A percentile compares a stretch with the other conserved stretches of the same genome.
Conservation (phyloP, 1,140 invertebrate genomes). For the Micrasema longulum region DNA sequence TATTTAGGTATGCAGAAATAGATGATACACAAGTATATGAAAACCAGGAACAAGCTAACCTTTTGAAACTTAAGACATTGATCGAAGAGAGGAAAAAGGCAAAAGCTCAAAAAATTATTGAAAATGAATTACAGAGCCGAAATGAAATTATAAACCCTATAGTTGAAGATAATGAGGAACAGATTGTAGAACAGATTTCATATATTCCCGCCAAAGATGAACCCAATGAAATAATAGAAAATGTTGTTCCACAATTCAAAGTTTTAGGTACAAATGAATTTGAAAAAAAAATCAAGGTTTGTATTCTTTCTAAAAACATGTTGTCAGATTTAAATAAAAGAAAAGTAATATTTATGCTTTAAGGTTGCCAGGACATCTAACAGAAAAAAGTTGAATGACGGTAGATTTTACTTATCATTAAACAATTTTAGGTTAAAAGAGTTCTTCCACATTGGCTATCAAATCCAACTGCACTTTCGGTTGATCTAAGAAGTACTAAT, state of each 20-base stretch:
- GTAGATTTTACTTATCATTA: too few relatives aligned
- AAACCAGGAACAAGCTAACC: slow-evolving; percentile 67
- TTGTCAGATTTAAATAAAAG: too few relatives aligned
- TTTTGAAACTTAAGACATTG: slow-evolving; percentile 70
- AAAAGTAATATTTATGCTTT: too few relatives aligned
- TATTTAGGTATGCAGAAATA: slow-evolving; percentile 63
- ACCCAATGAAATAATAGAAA: slow-evolving; percentile 1
- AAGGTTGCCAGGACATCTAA: too few relatives aligned
- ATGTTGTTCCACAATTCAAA: slow-evolving; percentile 61
- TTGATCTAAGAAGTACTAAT: slow-evolving; percentile 74
- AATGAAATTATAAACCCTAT: not conserved
- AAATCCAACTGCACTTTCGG: slow-evolving; percentile 80
- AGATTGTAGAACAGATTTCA: not conserved
- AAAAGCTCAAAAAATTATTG: slow-evolving; percentile 10
- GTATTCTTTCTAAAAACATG: not conserved
- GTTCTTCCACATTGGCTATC: slow-evolving; percentile 89
- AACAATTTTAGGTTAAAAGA: slow-evolving; percentile 71
- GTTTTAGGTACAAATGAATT: slow-evolving; percentile 67
- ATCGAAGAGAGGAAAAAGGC: slow-evolving; percentile 69
- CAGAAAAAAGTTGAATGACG: too few relatives aligned
- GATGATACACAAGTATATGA: slow-evolving; percentile 58
- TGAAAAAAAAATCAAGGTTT: slow-evolving; percentile 64
- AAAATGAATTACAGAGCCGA: not conserved
- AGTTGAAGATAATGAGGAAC: not conserved
- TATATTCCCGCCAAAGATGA: not conserved